Conservation (phyloP, 2,888 invertebrate genomes). For the Esperia sulphurella region DNA sequence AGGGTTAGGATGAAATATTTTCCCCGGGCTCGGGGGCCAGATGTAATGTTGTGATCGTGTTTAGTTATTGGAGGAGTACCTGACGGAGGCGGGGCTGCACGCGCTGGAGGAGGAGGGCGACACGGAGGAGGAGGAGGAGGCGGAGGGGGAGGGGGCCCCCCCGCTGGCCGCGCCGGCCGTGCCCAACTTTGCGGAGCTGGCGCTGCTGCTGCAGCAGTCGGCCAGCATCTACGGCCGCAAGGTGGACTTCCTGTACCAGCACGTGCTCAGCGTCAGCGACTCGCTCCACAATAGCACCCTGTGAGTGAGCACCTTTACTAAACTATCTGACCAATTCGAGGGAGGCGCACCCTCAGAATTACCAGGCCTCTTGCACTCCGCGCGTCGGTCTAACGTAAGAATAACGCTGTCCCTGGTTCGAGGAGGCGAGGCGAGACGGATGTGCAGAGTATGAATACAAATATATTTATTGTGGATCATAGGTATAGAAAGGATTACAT, state of each 20-base stretch:
- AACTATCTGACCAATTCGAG: no score
- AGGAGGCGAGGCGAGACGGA: no score
- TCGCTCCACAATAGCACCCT: slow-evolving; percentile 37
- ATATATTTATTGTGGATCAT: no score
- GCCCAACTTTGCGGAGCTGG: slow-evolving; percentile 87
- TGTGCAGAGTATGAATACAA: no score
- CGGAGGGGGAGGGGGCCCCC: slow-evolving; percentile 2
- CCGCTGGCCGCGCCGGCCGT: slow-evolving; percentile 4
- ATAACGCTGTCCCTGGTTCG: no score
- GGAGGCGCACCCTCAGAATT: no score
- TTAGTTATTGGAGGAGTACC: slow-evolving; percentile 79
- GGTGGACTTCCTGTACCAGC: slow-evolving; percentile 81
- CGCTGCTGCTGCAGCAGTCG: slow-evolving; percentile 87
- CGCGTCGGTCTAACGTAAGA: no score
- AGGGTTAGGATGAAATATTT: no score
- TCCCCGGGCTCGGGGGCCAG: no score
- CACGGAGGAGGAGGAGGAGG: slow-evolving; percentile 14
- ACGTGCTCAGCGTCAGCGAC: slow-evolving; percentile 56
- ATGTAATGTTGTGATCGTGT: slow-evolving; percentile 11
- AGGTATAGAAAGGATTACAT: no score
- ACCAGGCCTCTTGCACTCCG: no score
- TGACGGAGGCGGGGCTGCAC: slow-evolving; percentile 70
- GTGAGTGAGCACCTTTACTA: slow-evolving; percentile 28
- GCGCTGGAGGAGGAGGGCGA: slow-evolving; percentile 42
- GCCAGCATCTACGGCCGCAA: slow-evolving; percentile 85